These are phyloP conservation scores for Calliscelio sp. DNA, from an alignment of 2,888 invertebrate genomes.

Conservation along the genomic window DNA sequence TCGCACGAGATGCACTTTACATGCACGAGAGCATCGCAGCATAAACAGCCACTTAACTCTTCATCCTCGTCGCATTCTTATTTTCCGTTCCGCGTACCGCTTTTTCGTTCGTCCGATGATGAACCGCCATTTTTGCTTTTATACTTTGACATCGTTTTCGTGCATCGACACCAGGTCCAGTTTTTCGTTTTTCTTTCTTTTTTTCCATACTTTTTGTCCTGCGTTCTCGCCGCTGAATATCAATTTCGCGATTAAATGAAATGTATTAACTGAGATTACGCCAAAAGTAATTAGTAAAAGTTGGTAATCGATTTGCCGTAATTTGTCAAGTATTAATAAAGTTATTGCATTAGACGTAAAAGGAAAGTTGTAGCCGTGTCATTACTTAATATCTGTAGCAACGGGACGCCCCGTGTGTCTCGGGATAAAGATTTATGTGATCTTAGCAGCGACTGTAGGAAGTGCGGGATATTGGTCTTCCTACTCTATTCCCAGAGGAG, in stretches of 20 bases:
- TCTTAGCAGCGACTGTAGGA: constrained; percentile 79
- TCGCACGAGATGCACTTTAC: constrained; percentile 71
- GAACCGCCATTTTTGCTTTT: constrained; percentile 56
- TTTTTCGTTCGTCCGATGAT: constrained; percentile 54
- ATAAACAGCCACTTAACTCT: constrained; percentile 81
- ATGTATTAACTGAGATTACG: constrained; percentile 42
- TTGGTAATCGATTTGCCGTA: constrained; percentile 60
- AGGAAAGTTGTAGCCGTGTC: constrained; percentile 73
- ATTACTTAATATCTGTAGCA: constrained; percentile 81
- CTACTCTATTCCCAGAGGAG: constrained; percentile 80
- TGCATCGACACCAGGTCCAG: no score
- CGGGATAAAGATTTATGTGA: constrained; percentile 83
- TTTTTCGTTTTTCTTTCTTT: background rate
- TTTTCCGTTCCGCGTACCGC: constrained; percentile 53
- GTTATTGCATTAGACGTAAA: constrained; percentile 66
- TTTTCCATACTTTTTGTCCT: background rate
- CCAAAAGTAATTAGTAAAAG: constrained; percentile 44
- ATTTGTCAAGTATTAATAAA: constrained; percentile 71
- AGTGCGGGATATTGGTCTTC: constrained; percentile 83
- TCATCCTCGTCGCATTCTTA: constrained; percentile 70
- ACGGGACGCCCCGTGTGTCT: constrained; percentile 75
- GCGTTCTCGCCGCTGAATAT: constrained; percentile 32
- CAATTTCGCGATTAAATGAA: constrained; percentile 51
- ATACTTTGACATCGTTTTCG: constrained; percentile 55
- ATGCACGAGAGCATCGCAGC: constrained; percentile 75